A percentile compares a stretch with the other conserved stretches of the same genome.
phyloP scores from a whole-genome alignment of 2,113 vertebrate species.

The Carollia perspicillata region DNA sequence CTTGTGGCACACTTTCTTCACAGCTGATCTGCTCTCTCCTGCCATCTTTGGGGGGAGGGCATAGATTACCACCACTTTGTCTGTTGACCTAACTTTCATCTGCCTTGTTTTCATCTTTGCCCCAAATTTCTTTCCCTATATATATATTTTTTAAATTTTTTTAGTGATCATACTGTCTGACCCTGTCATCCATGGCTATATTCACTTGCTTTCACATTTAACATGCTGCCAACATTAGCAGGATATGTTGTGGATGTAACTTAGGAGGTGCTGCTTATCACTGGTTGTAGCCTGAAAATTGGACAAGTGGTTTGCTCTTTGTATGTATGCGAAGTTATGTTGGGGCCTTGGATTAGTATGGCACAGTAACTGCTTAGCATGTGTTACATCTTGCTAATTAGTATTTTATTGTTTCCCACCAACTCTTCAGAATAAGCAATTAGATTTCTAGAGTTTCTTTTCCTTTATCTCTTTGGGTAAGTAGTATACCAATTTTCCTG shows the following conservation, averaged over 20 bases:
- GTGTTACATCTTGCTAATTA: background rate
- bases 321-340: background rate
- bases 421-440: background rate
- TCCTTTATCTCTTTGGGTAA: background rate
- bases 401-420: background rate
- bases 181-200: background rate
- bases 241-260: background rate
- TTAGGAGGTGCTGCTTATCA: background rate
- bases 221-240: background rate
- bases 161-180: background rate
- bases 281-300: background rate
- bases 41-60: background rate
- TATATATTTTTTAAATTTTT: background rate
- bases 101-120: background rate
- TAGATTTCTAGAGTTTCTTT: background rate
- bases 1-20: background rate
- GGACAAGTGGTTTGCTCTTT: background rate
- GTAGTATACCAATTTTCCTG: background rate
- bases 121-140: background rate
- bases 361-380: background rate
- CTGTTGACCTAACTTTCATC: background rate
- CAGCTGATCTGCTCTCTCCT: background rate
- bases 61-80: background rate
- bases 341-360: background rate
- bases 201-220: background rate